phyloP scores from a whole-genome alignment of 53 echinoderm and acorn worm genomes.

The Astropecten irregularis region DNA sequence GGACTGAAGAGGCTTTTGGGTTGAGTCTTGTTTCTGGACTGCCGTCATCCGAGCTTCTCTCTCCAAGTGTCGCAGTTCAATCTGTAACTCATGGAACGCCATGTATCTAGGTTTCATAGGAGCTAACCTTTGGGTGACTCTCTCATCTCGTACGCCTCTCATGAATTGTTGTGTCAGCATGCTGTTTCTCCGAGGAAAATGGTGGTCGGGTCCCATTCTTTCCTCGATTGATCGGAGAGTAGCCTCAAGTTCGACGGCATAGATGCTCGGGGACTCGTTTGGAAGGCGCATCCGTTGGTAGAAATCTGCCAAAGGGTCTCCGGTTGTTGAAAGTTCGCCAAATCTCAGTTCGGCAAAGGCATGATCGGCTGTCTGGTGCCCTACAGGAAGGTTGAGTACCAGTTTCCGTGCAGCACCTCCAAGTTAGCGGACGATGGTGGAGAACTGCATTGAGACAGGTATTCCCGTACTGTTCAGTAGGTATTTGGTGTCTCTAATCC shows the following conservation, averaged over 20 bases:
- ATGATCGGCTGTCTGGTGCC: neutral
- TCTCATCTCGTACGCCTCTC: conserved; percentile 3
- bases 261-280: conserved; percentile 17
- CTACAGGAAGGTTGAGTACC: conserved; percentile 18
- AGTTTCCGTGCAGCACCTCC: conserved; percentile 51
- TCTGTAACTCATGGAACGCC: neutral
- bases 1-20: neutral
- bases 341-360: conserved; percentile 43
- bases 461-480: neutral
- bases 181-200: neutral
- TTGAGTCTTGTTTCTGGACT: too few relatives aligned
- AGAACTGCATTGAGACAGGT: neutral
- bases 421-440: conserved; percentile 15
- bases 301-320: neutral
- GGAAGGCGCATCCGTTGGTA: neutral
- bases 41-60: neutral
- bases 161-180: conserved; percentile 27
- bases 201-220: neutral
- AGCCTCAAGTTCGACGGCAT: conserved; percentile 6
- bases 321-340: conserved; percentile 3
- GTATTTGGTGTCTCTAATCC: conserved; percentile 37
- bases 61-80: neutral
- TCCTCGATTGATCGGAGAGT: conserved; percentile 13
- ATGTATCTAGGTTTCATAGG: conserved; percentile 13
- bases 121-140: neutral